Base-by-base conservation (phyloP, 2,888 invertebrate genomes). In the Ferrisia virgata region DNA sequence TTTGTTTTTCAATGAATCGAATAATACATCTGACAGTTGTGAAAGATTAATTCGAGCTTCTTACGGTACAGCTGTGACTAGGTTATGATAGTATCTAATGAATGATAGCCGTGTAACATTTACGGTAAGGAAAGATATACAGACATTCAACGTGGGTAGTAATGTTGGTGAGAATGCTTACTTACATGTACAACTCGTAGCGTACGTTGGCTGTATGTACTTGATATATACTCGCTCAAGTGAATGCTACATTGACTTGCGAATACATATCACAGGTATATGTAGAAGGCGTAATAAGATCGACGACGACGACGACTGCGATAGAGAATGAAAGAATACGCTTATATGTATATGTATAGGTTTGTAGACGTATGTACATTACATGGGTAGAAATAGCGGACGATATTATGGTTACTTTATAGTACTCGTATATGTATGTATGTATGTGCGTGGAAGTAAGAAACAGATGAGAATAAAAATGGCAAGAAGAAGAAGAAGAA, bases 381-480 rank as follows among this genome's bases (percentile, higher is more conserved):
- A n/a, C n/a, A n/a, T n/a, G 31, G 15, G 81, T 28, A 79, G 18
- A 28, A 36, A 40, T 79, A 25, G 25, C 4, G 15, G 15, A 40
- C 18, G n/a, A 18, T 39, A 79, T 28, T 18, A 36, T 28, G 36
- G 81, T 36, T 6, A n/a, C 8, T n/a, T 22, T 43, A 22, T 25
- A 6, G 31, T 18, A 22, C 8, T n/a, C 1, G 18, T 78, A 40
- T 64, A 82, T 36, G 69, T n/a, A n/a, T n/a, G n/a, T n/a, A n/a
- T n/a, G n/a, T n/a, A n/a, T n/a, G n/a, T n/a, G n/a, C n/a, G n/a
- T 69, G 40, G 69, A 25, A 69, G 15, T 69, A 28, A 82, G 64
- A 18, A 36, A 31, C 22, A 64, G 36, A 40, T 69, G 28, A 31
- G 53, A 33, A 53, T 33, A 80, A 33, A 80, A 80, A 47, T 58